Percentiles rank a stretch among this genome's conserved stretches.
Evolutionary conservation across 92 coral and sea anemone genomes (phyloP).

Genomic region (Zoanthus sansibaricus): DNA sequence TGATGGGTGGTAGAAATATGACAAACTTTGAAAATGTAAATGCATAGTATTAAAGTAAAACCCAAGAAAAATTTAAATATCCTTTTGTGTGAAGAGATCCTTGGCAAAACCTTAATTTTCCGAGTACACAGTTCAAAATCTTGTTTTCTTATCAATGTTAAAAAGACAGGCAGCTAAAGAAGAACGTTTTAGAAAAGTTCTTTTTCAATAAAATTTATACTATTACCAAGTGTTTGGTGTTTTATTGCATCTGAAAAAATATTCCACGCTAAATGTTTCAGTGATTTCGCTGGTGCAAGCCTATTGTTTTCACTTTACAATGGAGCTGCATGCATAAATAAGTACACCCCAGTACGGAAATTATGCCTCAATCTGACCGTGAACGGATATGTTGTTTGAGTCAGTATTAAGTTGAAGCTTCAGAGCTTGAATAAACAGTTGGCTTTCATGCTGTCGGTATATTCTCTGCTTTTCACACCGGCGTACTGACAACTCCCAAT

Average conservation of each 20-base stretch:
- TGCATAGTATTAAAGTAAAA: background rate
- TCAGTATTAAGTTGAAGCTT: no score
- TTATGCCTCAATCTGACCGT: no score
- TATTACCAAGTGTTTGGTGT: background rate
- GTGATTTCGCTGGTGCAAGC: no score
- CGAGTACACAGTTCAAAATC: background rate
- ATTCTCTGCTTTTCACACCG: no score
- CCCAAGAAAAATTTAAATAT: background rate
- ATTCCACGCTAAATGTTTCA: no score
- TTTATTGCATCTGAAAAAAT: background rate
- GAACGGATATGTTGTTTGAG: no score
- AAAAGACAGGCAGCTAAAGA: background rate
- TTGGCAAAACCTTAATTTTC: constrained; percentile 18
- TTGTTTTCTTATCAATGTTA: background rate
- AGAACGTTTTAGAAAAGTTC: constrained; percentile 29
- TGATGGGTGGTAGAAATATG: background rate
- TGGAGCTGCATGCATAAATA: no score
- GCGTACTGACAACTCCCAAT: no score
- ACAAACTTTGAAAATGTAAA: background rate
- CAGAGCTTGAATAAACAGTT: no score
- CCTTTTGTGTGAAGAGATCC: constrained; percentile 17
- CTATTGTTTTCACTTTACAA: no score
- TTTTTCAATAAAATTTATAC: constrained; percentile 35
- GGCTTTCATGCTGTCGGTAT: no score
- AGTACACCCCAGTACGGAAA: no score